Conservation (phyloP, 2,888 invertebrate genomes). For the Boloria selene region DNA sequence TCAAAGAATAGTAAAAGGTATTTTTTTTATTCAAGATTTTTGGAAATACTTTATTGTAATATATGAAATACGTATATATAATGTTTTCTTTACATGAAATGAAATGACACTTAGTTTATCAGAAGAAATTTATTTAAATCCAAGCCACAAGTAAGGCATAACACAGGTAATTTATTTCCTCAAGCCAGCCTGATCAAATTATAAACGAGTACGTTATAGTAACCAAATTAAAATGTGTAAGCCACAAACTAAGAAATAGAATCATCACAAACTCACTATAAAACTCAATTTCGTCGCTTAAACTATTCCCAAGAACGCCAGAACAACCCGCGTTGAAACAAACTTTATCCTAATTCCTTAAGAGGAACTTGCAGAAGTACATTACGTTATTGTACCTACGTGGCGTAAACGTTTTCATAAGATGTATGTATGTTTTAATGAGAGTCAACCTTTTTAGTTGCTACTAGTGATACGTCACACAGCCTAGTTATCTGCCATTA, state of each 20-base stretch:
- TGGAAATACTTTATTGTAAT: too few species aligned
- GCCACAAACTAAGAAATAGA: constrained; percentile 15
- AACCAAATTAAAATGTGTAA: constrained; percentile 12
- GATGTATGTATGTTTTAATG: background rate
- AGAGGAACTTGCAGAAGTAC: constrained; percentile 20
- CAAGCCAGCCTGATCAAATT: background rate
- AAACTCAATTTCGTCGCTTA: constrained; percentile 28
- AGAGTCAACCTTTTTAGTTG: background rate
- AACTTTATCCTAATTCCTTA: constrained; percentile 24
- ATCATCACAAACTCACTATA: constrained; percentile 25
- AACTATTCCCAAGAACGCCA: constrained; percentile 19
- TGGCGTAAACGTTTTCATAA: constrained; percentile 6
- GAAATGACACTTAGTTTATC: too few species aligned
- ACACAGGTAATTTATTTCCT: too few species aligned
- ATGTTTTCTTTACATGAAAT: too few species aligned
- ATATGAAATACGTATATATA: too few species aligned
- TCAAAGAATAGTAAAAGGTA: too few species aligned
- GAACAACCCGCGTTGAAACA: constrained; percentile 3
- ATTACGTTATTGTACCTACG: constrained; percentile 15
- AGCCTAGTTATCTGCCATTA: too few species aligned
- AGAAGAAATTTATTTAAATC: too few species aligned
- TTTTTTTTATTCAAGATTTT: too few species aligned
- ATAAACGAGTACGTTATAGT: background rate
- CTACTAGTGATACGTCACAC: too few species aligned
- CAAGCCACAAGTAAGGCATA: too few species aligned